Conservation (phyloP, 92 coral and sea anemone genomes). For the Epizoanthus rinbou region DNA sequence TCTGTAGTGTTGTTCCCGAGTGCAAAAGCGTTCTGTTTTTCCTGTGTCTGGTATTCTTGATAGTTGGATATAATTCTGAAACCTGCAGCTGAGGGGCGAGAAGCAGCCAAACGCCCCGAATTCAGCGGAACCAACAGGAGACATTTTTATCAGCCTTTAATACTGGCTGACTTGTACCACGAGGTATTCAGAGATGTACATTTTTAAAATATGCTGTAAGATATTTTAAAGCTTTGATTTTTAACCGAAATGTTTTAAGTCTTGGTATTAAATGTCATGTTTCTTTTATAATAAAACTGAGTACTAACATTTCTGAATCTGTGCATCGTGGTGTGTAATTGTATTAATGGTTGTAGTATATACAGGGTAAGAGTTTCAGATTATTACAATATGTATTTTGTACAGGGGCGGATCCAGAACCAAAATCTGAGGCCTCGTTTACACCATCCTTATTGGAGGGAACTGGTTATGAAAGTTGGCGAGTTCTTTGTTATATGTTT, state of each 20-base stretch:
- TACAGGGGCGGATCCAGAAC: too few relatives aligned
- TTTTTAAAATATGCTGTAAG: slow-evolving; percentile 64
- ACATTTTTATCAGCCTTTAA: slow-evolving; percentile 39
- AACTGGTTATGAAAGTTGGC: too few relatives aligned
- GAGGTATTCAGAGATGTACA: slow-evolving; percentile 56
- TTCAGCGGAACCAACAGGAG: slow-evolving; percentile 6
- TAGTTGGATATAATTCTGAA: background rate
- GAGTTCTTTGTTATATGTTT: too few relatives aligned
- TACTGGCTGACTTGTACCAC: slow-evolving; percentile 38
- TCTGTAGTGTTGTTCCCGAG: background rate
- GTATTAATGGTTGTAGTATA: background rate
- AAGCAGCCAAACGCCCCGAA: background rate
- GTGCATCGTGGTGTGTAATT: background rate
- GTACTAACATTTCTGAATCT: slow-evolving; percentile 9
- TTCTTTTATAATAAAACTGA: slow-evolving; percentile 53
- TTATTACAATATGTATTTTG: too few relatives aligned
- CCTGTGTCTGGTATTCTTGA: background rate
- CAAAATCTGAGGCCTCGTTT: too few relatives aligned
- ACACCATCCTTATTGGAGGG: too few relatives aligned
- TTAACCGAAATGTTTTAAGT: slow-evolving; percentile 59
- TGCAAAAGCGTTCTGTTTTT: background rate
- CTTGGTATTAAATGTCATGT: slow-evolving; percentile 53
- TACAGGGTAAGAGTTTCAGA: too few relatives aligned
- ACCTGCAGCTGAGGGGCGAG: background rate
- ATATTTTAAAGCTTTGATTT: slow-evolving; percentile 73